Evolutionary conservation across 2,888 invertebrate species (phyloP), one percentile per base, ranked within the genome.

Genomic region (Anaspis maculata): DNA sequence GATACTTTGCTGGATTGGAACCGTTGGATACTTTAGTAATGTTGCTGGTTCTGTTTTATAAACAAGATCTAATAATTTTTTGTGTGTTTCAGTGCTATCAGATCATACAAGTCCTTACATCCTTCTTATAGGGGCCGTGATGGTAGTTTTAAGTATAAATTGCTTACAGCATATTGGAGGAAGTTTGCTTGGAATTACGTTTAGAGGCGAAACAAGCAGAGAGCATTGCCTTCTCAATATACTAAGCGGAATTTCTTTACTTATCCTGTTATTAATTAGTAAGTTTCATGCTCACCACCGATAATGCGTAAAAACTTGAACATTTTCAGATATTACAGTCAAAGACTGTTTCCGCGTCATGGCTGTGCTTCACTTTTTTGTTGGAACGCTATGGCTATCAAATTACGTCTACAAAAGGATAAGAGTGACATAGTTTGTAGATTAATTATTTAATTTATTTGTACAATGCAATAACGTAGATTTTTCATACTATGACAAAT

Each of bases 11-110:
- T 59, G 71, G 30, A 54, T 68, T 13, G 74, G 74, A 12, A 69
- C 73, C 6, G 39, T 69, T 16, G 74, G 74, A 26, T 75, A 74
- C 52, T 71, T 72, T 41, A 70, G 76, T 76, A 59, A 68, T 66
- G 50, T 19, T 19, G n/a, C n/a, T n/a, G n/a, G n/a, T n/a, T n/a
- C n/a, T n/a, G n/a, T n/a, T n/a, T n/a, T n/a, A n/a, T n/a, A n/a
- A n/a, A n/a, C n/a, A n/a, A n/a, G n/a, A n/a, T n/a, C n/a, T n/a
- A n/a, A n/a, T n/a, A n/a, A n/a, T n/a, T n/a, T n/a, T n/a, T n/a
- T n/a, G n/a, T n/a, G n/a, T n/a, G n/a, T n/a, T n/a, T n/a, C n/a
- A n/a, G n/a, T n/a, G n/a, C n/a, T n/a, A n/a, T n/a, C n/a, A n/a
- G n/a, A n/a, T n/a, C n/a, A n/a, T n/a, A n/a, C n/a, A n/a, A n/a